phyloP scores from a whole-genome alignment of 2,888 invertebrate genomes.

The Syrista parreyssii region DNA sequence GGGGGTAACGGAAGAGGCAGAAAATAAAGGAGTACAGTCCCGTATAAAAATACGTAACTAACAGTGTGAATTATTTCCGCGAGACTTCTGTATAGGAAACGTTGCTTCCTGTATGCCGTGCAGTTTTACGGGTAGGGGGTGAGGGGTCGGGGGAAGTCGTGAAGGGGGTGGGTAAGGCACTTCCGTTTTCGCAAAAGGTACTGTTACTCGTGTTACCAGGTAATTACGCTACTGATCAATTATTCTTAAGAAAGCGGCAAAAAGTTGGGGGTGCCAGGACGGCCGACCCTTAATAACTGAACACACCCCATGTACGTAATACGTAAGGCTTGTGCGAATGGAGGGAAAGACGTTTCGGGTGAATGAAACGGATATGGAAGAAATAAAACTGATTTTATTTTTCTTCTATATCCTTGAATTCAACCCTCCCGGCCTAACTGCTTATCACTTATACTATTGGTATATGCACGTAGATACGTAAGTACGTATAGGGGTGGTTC shows the following conservation, averaged over 20 bases:
- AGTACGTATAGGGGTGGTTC: not conserved
- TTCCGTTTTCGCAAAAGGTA: not conserved
- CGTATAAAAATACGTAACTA: conserved; percentile 25
- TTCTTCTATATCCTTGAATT: not conserved
- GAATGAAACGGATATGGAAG: not conserved
- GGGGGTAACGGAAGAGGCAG: not conserved
- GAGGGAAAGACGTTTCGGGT: not conserved
- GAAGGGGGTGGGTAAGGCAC: not conserved
- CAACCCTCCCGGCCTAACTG: not conserved
- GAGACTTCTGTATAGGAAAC: conserved; percentile 8
- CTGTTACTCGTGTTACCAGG: not conserved
- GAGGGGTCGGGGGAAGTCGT: not conserved
- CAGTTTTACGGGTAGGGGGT: not conserved
- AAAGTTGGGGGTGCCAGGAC: not conserved
- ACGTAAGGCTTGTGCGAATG: not conserved
- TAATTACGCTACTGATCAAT: not conserved
- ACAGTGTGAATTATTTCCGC: conserved; percentile 28
- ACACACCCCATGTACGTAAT: not conserved
- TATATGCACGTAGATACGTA: not conserved
- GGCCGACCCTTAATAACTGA: not conserved
- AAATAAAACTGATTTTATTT: not conserved
- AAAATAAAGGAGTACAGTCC: not conserved
- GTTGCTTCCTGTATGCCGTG: conserved; percentile 5
- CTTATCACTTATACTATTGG: not conserved
- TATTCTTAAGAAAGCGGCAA: not conserved